phyloP scores from a whole-genome alignment of 2,797 vertebrate species.

The Knipowitschia caucasica region DNA sequence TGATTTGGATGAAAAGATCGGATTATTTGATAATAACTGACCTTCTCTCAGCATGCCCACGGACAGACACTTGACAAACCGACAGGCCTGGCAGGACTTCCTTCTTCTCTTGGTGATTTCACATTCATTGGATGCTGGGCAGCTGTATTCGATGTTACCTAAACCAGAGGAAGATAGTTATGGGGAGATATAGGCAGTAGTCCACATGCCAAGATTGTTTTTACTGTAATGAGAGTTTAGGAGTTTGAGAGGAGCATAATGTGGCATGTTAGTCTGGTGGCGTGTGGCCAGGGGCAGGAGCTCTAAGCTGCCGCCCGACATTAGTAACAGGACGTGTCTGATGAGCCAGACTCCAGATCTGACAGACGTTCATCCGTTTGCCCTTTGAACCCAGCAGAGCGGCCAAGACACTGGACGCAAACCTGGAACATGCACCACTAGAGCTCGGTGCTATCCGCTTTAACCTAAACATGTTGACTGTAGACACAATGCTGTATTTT shows the following conservation, averaged over 20 bases:
- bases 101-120: constrained; percentile 97
- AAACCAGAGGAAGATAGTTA: constrained; percentile 10
- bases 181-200: background rate
- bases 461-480: constrained; percentile 58
- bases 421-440: constrained; percentile 18
- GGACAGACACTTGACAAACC: constrained; percentile 95
- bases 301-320: constrained; percentile 52
- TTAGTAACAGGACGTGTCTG: constrained; percentile 62
- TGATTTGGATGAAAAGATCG: constrained; percentile 3
- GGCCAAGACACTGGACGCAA: constrained; percentile 25
- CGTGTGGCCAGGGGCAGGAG: constrained; percentile 25
- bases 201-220: background rate
- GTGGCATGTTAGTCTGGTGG: constrained; percentile 24
- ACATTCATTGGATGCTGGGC: constrained; percentile 95
- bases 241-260: constrained; percentile 13
- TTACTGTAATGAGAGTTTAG: background rate
- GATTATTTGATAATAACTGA: constrained; percentile 64
- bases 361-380: constrained; percentile 43
- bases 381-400: constrained; percentile 45
- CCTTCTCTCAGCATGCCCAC: constrained; percentile 99
- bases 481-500: constrained; percentile 47
- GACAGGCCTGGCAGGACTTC: constrained; percentile 98
- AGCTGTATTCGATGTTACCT: constrained; percentile 99
- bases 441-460: constrained; percentile 34
- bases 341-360: constrained; percentile 53